phyloP scores from a whole-genome alignment of 1,140 invertebrate genomes.

The Drosophila mauritiana region DNA sequence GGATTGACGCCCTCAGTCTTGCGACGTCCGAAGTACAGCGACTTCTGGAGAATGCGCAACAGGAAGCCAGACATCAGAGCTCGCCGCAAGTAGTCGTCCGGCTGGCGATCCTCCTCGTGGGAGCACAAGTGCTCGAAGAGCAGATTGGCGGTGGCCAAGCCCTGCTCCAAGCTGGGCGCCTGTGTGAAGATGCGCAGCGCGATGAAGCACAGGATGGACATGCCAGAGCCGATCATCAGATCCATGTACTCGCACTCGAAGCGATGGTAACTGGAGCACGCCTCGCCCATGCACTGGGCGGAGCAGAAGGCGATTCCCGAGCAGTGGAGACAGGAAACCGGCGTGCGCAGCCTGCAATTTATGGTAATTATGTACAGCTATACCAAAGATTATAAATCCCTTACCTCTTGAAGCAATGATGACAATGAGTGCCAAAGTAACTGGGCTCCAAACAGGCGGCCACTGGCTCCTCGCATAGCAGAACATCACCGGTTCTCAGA shows the following conservation, averaged over 20 bases:
- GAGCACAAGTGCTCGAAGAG: conserved; percentile 87
- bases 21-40: conserved; percentile 86
- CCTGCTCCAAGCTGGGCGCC: conserved; percentile 67
- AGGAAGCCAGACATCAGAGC: conserved; percentile 92
- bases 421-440: conserved; percentile 91
- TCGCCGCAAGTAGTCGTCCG: conserved; percentile 91
- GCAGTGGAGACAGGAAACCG: conserved; percentile 91
- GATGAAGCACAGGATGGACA: conserved; percentile 91
- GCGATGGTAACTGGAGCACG: conserved; percentile 90
- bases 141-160: conserved; percentile 84
- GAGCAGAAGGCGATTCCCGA: conserved; percentile 91
- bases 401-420: conserved; percentile 91
- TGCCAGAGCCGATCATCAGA: conserved; percentile 91
- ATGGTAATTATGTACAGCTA: no score
- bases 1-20: conserved; percentile 83
- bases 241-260: conserved; percentile 93
- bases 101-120: conserved; percentile 87
- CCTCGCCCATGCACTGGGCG: conserved; percentile 88
- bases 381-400: background rate
- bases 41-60: conserved; percentile 89
- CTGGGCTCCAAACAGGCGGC: conserved; percentile 90
- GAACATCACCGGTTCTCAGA: conserved; percentile 88
- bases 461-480: conserved; percentile 90
- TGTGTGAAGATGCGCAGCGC: conserved; percentile 91
- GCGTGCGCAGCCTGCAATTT: conserved; percentile 86